Evolutionary conservation across 2,113 vertebrate genomes (phyloP), one percentile per base, ranked within the genome.

Genomic region (Rhegmatorhina hoffmannsi): DNA sequence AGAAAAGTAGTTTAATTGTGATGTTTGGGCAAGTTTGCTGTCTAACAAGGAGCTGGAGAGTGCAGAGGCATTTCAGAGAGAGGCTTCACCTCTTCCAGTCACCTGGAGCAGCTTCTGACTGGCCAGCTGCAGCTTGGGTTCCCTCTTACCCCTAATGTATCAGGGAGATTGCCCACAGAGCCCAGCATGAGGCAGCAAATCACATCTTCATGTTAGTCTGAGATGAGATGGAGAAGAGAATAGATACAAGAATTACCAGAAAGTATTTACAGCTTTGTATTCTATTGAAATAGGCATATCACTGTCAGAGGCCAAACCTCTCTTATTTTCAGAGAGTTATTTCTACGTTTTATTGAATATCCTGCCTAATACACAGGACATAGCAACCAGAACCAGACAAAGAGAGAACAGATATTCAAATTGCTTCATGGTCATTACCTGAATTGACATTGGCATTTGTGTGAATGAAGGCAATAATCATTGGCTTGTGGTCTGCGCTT

Each of bases 371-470:
- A 55, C 19, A 53, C 9, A 53, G 13, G 40, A 36, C 11, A 69
- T 52, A 64, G 44, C 16, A 72, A 69, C 12, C 28, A 52, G 50
- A 86, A 77, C 2, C 5, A 73, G 49, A 63, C 10, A 50, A 56
- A 79, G 9, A 52, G 38, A 59, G 11, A 66, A 56, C 6, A 53
- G 49, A 36, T 36, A 81, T 28, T 60, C 44, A 77, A 77, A 77
- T 44, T 0, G 52, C 23, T 62, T 76, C 6, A 49, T 50, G 43
- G 7, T 3, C 24, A 46, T 66, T 44, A 62, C 58, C 80, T 34
- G 10, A 69, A 53, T 9, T 58, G 36, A 24, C 14, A 13, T 9
- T 38, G 24, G 20, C 5, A 44, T 91, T 80, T 0, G 0, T 64
- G 33, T 77, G n/a, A 11, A 74, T 46, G 23, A 84, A 89, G 40